phyloP scores from a whole-genome alignment of 2,113 vertebrate species.

The Actenoides lindsayi region DNA sequence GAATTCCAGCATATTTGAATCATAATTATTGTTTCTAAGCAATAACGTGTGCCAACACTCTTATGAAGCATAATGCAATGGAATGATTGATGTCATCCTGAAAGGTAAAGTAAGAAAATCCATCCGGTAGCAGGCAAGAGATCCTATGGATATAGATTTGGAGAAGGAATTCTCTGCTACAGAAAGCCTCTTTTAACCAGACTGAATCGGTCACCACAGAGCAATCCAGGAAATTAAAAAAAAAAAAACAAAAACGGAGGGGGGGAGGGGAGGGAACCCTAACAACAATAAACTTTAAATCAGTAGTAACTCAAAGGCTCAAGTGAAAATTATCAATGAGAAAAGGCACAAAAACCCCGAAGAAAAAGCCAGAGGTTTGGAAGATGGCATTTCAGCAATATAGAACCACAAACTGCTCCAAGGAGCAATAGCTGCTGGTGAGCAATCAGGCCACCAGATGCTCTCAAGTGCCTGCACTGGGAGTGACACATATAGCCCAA shows the following conservation, averaged over 20 bases:
- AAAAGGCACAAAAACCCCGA: background rate
- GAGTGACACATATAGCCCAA: background rate
- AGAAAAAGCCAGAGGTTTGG: background rate
- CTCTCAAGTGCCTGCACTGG: background rate
- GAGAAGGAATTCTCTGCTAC: background rate
- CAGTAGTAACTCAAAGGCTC: background rate
- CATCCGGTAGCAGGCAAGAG: background rate
- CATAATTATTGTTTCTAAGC: background rate
- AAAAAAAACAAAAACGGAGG: background rate
- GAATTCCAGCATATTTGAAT: slow-evolving; percentile 20
- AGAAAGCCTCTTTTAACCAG: background rate
- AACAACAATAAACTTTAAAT: background rate
- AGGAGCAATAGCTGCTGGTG: background rate
- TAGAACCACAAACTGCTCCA: background rate
- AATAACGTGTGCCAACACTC: background rate
- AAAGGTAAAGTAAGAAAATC: background rate
- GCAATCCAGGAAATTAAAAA: background rate
- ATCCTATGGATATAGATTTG: background rate
- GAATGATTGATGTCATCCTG: background rate
- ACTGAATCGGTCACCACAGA: background rate
- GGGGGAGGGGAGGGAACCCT: rapidly evolving
- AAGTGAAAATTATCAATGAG: background rate
- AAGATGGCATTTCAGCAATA: background rate
- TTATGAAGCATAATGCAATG: background rate
- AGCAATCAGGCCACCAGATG: background rate